Percentiles rank a stretch among this genome's conserved stretches.
Conservation (phyloP, 2,888 invertebrate genomes). For the Notodonta dromedarius region DNA sequence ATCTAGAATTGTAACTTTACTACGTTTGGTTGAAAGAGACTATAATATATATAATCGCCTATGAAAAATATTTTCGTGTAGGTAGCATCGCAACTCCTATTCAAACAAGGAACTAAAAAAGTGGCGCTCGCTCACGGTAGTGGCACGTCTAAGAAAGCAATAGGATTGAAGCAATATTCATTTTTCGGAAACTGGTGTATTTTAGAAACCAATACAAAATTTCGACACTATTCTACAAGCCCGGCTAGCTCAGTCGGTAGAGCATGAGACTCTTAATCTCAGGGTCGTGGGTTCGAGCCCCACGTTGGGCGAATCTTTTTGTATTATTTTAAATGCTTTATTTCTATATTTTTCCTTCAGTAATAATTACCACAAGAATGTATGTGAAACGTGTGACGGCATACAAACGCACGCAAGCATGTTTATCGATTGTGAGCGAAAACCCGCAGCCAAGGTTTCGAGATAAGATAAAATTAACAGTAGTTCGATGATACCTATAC, state of each 20-base stretch:
- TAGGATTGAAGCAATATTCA: conserved; percentile 6
- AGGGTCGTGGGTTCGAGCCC: conserved; percentile 85
- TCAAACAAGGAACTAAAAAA: conserved; percentile 37
- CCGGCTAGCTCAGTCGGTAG: conserved; percentile 81
- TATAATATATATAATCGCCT: too few species aligned
- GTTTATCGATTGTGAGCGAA: conserved; percentile 15
- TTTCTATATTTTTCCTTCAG: neutral
- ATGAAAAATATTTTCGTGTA: conserved; percentile 20
- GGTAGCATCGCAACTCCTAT: conserved; percentile 42
- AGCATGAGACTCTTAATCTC: conserved; percentile 85
- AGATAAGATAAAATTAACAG: conserved; percentile 18
- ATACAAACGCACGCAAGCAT: conserved; percentile 1
- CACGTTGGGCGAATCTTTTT: conserved; percentile 79
- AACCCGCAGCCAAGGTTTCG: conserved; percentile 8
- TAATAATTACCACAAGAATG: neutral
- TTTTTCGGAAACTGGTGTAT: conserved; percentile 9
- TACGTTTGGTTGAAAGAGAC: too few species aligned
- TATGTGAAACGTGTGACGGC: conserved; percentile 7
- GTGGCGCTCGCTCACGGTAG: conserved; percentile 23
- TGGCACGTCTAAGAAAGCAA: conserved; percentile 8
- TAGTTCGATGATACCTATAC: conserved; percentile 3
- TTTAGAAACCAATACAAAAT: conserved; percentile 9
- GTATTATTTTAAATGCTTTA: conserved; percentile 15
- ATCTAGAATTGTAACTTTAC: too few species aligned
- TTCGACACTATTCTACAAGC: conserved; percentile 16